These are phyloP conservation scores for Orthonychiurus folsomi DNA, from an alignment of 2,888 invertebrate genomes.

Conservation along the genomic window DNA sequence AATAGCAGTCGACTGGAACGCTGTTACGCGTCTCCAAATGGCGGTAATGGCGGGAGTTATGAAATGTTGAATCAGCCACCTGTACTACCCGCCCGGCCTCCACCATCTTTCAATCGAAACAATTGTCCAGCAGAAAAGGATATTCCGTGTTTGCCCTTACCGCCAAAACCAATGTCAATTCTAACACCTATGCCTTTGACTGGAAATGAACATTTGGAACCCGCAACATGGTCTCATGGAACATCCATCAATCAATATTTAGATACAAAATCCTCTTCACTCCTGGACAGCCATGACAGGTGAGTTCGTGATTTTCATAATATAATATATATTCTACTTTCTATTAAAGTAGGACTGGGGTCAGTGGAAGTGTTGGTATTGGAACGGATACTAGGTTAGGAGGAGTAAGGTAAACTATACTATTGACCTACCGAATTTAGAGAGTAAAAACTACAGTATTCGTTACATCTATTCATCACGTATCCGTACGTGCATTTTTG, in stretches of 20 bases:
- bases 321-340: too few species aligned
- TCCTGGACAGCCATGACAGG: slow-evolving; percentile 39
- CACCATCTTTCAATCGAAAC: neutral
- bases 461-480: too few species aligned
- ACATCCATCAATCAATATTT: slow-evolving; percentile 10
- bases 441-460: too few species aligned
- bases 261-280: slow-evolving; percentile 25
- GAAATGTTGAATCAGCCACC: neutral
- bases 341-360: too few species aligned
- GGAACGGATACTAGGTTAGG: too few species aligned
- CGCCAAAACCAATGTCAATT: slow-evolving; percentile 5
- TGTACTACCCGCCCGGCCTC: neutral
- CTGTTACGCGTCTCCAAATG: slow-evolving; percentile 3
- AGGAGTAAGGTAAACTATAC: too few species aligned
- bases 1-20: slow-evolving; percentile 9
- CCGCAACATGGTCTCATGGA: slow-evolving; percentile 20
- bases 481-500: too few species aligned
- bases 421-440: too few species aligned
- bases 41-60: neutral
- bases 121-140: neutral
- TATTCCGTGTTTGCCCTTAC: neutral
- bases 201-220: neutral
- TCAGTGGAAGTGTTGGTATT: too few species aligned
- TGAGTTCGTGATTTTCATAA: slow-evolving; percentile 10
- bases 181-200: neutral